These are phyloP conservation scores for Tachycineta bicolor DNA, from an alignment of 2,113 vertebrate genomes.

Conservation along the genomic window DNA sequence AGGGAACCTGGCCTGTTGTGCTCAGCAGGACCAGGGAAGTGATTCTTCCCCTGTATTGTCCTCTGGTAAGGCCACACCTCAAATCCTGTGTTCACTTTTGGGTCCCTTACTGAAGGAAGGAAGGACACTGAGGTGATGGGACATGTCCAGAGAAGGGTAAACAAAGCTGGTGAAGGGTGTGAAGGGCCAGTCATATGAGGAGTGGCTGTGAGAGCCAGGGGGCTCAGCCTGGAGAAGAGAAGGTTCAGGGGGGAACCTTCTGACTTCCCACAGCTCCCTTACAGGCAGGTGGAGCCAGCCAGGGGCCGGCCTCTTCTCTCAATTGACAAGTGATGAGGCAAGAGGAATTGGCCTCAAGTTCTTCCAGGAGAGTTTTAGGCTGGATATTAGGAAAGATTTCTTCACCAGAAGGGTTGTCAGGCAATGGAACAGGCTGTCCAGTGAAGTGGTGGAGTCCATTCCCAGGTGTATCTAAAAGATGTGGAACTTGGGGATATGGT, in stretches of 20 bases:
- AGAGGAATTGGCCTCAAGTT: background rate
- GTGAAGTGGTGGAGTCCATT: background rate
- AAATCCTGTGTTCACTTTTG: background rate
- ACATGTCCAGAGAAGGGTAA: background rate
- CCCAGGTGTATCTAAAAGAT: background rate
- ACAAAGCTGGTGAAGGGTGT: background rate
- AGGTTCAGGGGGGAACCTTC: background rate
- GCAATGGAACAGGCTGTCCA: background rate
- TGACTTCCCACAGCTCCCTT: background rate
- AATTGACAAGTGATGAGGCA: background rate
- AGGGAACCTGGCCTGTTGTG: background rate
- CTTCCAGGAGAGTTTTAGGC: background rate
- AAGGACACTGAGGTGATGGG: background rate
- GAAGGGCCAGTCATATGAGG: background rate
- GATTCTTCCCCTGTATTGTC: background rate
- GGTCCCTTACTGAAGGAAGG: no score
- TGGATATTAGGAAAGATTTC: background rate
- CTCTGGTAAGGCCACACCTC: background rate
- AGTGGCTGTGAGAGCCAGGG: background rate
- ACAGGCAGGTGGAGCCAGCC: background rate
- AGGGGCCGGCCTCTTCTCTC: background rate
- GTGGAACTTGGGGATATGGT: background rate
- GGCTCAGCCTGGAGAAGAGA: background rate
- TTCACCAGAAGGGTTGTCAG: background rate
- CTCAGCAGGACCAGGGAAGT: background rate